A percentile compares a stretch with the other conserved stretches of the same genome.
Conservation (phyloP, 2,113 vertebrate species). For the Perca schrenkii region DNA sequence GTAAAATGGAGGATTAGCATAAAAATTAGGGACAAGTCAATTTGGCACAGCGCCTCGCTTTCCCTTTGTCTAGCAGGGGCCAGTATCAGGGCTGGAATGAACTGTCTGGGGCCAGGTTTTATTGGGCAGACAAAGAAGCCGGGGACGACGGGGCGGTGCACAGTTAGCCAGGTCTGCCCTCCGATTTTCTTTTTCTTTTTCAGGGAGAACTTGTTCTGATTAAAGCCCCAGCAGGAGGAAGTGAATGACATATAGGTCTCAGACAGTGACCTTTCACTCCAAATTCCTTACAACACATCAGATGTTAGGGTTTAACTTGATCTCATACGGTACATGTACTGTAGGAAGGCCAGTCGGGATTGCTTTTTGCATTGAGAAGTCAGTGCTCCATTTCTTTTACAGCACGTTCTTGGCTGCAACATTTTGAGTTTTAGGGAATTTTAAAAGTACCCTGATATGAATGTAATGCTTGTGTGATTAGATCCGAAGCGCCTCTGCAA, state of each 20-base stretch:
- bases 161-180: slow-evolving; percentile 8
- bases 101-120: slow-evolving; percentile 39
- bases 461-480: slow-evolving; percentile 4
- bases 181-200: slow-evolving; percentile 14
- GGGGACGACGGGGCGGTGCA: slow-evolving; percentile 22
- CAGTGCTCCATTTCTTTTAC: not conserved
- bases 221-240: slow-evolving; percentile 69
- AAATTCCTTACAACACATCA: slow-evolving; percentile 40
- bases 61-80: slow-evolving; percentile 63
- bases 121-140: slow-evolving; percentile 38
- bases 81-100: slow-evolving; percentile 31
- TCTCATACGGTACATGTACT: slow-evolving; percentile 40
- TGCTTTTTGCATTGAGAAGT: slow-evolving; percentile 22
- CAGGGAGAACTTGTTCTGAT: slow-evolving; percentile 54
- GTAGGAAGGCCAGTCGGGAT: slow-evolving; percentile 37
- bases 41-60: slow-evolving; percentile 63
- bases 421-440: not conserved
- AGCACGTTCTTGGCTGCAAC: not conserved
- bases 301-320: slow-evolving; percentile 65
- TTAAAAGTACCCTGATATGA: not conserved
- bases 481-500: slow-evolving; percentile 17
- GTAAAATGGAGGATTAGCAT: slow-evolving; percentile 78
- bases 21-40: slow-evolving; percentile 75
- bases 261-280: slow-evolving; percentile 50
- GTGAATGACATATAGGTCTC: slow-evolving; percentile 49